A percentile compares a stretch with the other conserved stretches of the same genome.
phyloP scores from a whole-genome alignment of 2,797 vertebrate genomes.

The Varecia variegata region DNA sequence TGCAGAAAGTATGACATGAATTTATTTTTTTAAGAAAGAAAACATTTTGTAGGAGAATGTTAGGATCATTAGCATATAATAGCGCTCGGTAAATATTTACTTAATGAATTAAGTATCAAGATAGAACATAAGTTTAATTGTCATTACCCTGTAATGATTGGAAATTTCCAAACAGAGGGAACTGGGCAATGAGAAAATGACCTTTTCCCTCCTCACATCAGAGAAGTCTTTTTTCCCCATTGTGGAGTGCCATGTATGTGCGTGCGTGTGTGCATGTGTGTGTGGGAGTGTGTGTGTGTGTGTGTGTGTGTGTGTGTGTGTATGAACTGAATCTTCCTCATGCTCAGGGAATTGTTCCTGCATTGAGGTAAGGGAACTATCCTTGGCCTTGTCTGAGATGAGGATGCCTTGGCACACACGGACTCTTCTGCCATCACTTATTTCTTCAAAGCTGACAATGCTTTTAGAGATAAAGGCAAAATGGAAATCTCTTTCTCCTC shows the following conservation, averaged over 20 bases:
- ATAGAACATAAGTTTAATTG: background rate
- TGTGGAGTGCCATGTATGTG: rapidly evolving
- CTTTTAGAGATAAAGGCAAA: background rate
- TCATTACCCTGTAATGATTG: background rate
- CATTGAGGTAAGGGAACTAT: background rate
- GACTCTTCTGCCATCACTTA: background rate
- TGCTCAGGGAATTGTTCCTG: background rate
- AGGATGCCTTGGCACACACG: background rate
- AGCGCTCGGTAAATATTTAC: background rate
- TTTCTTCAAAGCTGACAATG: background rate
- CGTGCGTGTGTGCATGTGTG: background rate
- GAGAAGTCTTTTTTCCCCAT: background rate
- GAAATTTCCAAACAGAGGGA: background rate
- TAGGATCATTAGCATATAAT: background rate
- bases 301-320: too few species aligned
- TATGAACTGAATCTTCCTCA: background rate
- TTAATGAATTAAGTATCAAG: conserved; percentile 4
- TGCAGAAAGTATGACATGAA: background rate
- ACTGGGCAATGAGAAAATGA: background rate
- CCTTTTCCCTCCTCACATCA: background rate
- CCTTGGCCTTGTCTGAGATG: background rate
- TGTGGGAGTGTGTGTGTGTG: rapidly evolving
- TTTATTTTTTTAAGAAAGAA: background rate
- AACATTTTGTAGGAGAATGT: background rate
- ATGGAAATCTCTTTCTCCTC: background rate